Evolutionary conservation across 2,113 vertebrate species (phyloP).

Genomic region (Lycaon pictus): DNA sequence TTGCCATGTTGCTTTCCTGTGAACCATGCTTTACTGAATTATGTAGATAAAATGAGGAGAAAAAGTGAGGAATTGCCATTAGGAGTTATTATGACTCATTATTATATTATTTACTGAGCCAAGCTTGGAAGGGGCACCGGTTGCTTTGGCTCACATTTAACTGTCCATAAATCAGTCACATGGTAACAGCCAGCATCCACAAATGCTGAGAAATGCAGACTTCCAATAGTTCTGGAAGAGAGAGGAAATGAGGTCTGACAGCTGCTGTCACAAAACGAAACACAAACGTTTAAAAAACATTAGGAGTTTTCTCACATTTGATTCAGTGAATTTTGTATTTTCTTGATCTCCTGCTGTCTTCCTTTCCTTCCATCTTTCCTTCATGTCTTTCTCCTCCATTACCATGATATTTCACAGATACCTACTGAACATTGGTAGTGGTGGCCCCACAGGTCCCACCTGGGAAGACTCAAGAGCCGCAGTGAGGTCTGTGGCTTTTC

Average conservation of each 20-base stretch:
- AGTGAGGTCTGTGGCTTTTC: background rate
- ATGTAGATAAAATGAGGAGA: background rate
- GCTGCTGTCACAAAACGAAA: background rate
- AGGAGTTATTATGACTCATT: background rate
- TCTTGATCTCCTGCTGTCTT: background rate
- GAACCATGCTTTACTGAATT: background rate
- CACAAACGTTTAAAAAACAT: background rate
- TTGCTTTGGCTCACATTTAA: background rate
- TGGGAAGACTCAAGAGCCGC: background rate
- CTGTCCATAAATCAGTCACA: background rate
- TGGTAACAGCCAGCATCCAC: background rate
- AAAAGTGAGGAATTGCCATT: background rate
- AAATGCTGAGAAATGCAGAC: background rate
- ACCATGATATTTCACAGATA: background rate
- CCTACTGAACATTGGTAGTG: background rate
- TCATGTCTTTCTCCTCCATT: background rate
- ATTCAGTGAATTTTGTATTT: background rate
- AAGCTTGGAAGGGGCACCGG: background rate
- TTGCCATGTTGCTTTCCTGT: background rate
- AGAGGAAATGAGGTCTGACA: background rate
- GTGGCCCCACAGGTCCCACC: background rate
- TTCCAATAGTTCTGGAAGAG: background rate
- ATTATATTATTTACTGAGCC: background rate
- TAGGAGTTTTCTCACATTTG: background rate
- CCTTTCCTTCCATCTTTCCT: background rate